Base-by-base conservation (phyloP, 2,888 invertebrate genomes). In the Xanthia togata region DNA sequence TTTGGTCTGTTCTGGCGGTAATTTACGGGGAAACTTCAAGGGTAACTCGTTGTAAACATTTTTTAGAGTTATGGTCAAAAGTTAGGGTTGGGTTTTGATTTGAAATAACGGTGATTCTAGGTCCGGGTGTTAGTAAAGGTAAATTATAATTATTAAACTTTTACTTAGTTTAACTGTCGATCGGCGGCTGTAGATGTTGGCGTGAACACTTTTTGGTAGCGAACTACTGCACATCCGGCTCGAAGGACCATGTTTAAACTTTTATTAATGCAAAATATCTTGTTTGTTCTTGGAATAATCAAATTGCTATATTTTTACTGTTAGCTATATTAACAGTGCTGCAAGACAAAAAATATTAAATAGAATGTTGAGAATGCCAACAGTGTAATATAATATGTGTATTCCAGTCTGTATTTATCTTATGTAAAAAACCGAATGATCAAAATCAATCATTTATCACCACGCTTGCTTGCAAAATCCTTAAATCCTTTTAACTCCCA, bases 1-100 rank as follows among this genome's bases (percentile, higher is more conserved):
- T 89, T 87, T 79, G 76, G 69, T 74, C 71, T 81, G 84, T 83
- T 82, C 76, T 55, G 71, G 81, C 68, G 78, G 83, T 84, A 89
- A 92, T 92, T 92, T 91, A 92, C 84, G 76, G 73, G 38, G 20
- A 84, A 92, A 92, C 82, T 92, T 92, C 47, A 70, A 65, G 76
- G 60, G 84, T 75, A 77, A 79, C 65, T 71, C 47, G 70, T 59
- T 80, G 79, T 76, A 86, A n/a, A 72, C 80, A 82, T 90, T 68
- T 81, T 68, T 81, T 85, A 79, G 53, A 60, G 69, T 78, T 76
- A 82, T 69, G 75, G 38, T 82, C 44, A 38, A 47, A 69, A 75
- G 47, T 75, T 84, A 20, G n/a, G 59, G 57, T 26, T 64, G 47
- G 78, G n/a, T 31, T 74, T n/a, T 38, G 44, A 35, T 44, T 70